These are phyloP conservation scores for Apogon talboti DNA, from an alignment of 2,797 vertebrate genomes.

Conservation along the genomic window DNA sequence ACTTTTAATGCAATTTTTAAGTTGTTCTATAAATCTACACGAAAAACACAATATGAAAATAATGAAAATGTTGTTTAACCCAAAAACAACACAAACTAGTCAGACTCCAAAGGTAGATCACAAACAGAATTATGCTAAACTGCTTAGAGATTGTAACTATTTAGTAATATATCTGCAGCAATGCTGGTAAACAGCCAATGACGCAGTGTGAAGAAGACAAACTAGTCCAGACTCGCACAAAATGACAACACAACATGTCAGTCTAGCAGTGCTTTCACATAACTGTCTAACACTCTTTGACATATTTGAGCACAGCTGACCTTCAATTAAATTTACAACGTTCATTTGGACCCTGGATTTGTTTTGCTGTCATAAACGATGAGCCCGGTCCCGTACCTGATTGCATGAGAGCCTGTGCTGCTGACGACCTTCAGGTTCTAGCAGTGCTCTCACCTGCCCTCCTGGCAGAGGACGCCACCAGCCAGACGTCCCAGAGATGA, in stretches of 20 bases:
- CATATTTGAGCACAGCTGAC: conserved; percentile 40
- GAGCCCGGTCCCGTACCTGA: conserved; percentile 39
- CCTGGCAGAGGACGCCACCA: conserved; percentile 53
- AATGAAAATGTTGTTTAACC: conserved; percentile 24
- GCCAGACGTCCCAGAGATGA: conserved; percentile 50
- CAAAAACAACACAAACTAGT: conserved; percentile 11
- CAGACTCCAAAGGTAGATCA: background rate
- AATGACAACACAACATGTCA: conserved; percentile 4
- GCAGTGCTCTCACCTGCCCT: conserved; percentile 59
- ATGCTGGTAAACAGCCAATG: conserved; percentile 7
- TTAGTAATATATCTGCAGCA: background rate
- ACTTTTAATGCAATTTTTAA: background rate
- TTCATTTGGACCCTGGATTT: conserved; percentile 53
- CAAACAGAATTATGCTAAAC: background rate
- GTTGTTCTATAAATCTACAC: conserved; percentile 27
- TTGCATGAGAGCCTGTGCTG: conserved; percentile 31
- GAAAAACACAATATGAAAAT: conserved; percentile 13
- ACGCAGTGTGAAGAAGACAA: background rate
- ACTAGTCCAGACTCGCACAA: conserved; percentile 9
- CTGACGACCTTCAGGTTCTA: conserved; percentile 63
- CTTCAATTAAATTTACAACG: conserved; percentile 51
- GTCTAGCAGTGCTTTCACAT: conserved; percentile 32
- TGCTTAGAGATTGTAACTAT: background rate
- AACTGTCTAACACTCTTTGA: conserved; percentile 41
- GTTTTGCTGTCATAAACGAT: conserved; percentile 55